phyloP scores from a whole-genome alignment of 2,797 vertebrate genomes.

The Amblyraja radiata region DNA sequence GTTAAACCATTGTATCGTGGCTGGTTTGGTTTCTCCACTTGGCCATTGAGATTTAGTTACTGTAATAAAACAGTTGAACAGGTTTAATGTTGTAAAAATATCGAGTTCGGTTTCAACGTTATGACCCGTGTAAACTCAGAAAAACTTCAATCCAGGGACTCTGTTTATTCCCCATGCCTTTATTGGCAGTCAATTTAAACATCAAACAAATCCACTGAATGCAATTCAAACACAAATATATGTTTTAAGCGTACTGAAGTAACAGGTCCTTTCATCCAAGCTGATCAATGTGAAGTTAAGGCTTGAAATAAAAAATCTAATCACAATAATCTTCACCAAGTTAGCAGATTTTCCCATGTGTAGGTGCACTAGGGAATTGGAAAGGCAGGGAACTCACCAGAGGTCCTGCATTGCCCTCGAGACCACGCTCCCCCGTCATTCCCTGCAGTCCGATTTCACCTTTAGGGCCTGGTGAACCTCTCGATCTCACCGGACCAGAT shows the following conservation, averaged over 20 bases:
- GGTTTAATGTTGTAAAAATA: neutral
- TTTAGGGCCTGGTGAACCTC: conserved; percentile 56
- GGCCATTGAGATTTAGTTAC: neutral
- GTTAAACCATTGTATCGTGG: no score
- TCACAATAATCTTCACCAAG: neutral
- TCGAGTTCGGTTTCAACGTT: neutral
- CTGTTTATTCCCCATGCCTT: neutral
- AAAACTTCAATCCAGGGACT: neutral
- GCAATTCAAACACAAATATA: neutral
- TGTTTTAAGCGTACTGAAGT: neutral
- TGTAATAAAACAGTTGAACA: neutral
- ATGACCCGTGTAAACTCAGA: neutral
- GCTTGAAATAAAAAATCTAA: neutral
- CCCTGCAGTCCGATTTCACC: conserved; percentile 42
- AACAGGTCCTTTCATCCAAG: neutral
- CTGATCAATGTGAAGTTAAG: no score
- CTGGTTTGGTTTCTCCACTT: neutral
- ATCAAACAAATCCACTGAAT: neutral
- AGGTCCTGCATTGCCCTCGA: conserved; percentile 59
- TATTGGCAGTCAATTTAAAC: neutral
- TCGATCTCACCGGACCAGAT: conserved; percentile 54
- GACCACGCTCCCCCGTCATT: conserved; percentile 41
- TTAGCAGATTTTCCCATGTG: no score
- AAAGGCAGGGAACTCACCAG: neutral
- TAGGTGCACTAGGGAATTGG: neutral